Evolutionary conservation across 2,797 vertebrate species (phyloP), one percentile per base, ranked within the genome.

Genomic region (Tympanoctomys barrerae): DNA sequence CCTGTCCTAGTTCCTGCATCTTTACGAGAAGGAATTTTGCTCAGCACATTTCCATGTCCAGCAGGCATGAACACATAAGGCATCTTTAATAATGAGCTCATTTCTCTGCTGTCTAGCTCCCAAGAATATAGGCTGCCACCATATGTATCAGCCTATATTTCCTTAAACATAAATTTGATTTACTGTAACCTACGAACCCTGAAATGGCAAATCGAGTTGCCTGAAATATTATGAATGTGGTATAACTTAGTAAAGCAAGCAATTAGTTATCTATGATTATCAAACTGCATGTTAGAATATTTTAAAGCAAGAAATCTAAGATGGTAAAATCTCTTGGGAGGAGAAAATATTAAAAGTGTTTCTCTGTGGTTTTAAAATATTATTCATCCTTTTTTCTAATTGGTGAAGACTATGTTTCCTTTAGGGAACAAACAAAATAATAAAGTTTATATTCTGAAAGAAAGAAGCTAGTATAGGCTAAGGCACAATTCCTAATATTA

Each of bases 361-460:
- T 46, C 66, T 64, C 9, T 81, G 5, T 5, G 64, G 12, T 88
- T 96, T 68, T 33, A 79, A 92, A 77, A 57, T 0, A 83, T 2
- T 12, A 21, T 85, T 70, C 70, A 49, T 31, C 8, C 11, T 61
- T 33, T 54, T 1, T 61, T 46, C 42, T 79, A 42, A 82, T 59
- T 39, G 49, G 59, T 52, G 2, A 95, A 73, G 18, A 83, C 52
- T 91, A 7, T 73, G 14, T 92, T 46, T 46, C 68, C 42, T 91
- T 24, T 71, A 61, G 57, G 64, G 88, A 80, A 62, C 12, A 96
- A 97, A 95, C 8, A 75, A 75, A 82, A 83, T 95, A 93, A 87
- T 88, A 85, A 73, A 80, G n/a, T 62, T 87, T 95, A 79, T 49
- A 80, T 83, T 95, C 70, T 71, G 13, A 89, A 62, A 92, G 90